These are phyloP conservation scores for Diuraphis noxia DNA, from an alignment of 1,140 invertebrate species.

Conservation along the genomic window DNA sequence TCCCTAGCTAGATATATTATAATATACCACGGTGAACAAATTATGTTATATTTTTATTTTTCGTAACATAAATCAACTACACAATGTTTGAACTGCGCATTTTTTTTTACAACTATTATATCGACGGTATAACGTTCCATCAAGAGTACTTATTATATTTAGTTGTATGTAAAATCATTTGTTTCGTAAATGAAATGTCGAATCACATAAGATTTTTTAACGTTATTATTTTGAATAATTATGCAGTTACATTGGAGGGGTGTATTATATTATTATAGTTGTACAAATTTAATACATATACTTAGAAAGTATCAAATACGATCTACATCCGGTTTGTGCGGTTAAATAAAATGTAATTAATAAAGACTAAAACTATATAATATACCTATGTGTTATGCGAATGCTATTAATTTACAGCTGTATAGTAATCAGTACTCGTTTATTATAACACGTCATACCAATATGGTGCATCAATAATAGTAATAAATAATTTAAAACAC, in stretches of 20 bases:
- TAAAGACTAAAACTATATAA: constrained; percentile 16
- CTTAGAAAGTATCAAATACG: constrained; percentile 20
- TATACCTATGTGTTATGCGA: not conserved
- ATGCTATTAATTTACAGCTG: not conserved
- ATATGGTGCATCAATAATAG: not conserved
- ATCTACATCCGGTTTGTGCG: constrained; percentile 24
- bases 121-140: no score
- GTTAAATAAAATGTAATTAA: constrained; percentile 1
- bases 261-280: no score
- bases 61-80: not conserved
- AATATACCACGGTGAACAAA: not conserved
- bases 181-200: not conserved
- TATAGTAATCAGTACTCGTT: not conserved
- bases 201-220: not conserved
- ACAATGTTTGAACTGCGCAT: no score
- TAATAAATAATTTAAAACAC: not conserved
- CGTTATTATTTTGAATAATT: not conserved
- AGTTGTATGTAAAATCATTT: no score
- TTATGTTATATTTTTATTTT: not conserved
- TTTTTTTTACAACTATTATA: no score
- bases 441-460: not conserved
- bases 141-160: no score
- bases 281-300: not conserved
- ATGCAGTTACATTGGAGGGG: not conserved
- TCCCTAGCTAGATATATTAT: not conserved